Evolutionary conservation across 2,888 invertebrate genomes (phyloP).

Genomic region (Nemapogon koenigi): DNA sequence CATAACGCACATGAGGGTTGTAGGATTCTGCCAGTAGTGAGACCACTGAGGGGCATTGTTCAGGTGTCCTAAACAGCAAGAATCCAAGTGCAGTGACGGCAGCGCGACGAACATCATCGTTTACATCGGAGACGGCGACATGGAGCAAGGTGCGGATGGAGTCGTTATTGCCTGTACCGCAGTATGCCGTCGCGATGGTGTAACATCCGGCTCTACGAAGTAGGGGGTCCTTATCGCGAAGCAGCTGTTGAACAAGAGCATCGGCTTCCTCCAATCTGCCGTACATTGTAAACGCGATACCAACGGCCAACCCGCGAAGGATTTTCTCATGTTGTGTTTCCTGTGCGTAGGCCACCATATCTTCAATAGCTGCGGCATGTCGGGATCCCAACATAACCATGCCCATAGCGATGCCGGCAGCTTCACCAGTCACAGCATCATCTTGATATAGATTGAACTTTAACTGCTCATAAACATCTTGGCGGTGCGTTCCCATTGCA

Average conservation of each 20-base stretch:
- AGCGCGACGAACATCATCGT: slow-evolving; percentile 97
- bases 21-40: slow-evolving; percentile 97
- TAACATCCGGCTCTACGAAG: slow-evolving; percentile 96
- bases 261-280: slow-evolving; percentile 97
- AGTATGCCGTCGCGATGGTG: slow-evolving; percentile 97
- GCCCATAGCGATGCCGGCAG: slow-evolving; percentile 99
- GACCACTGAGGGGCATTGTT: slow-evolving; percentile 97
- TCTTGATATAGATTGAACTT: slow-evolving; percentile 98
- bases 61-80: slow-evolving; percentile 94
- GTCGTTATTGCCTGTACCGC: slow-evolving; percentile 96
- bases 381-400: slow-evolving; percentile 98
- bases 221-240: slow-evolving; percentile 94
- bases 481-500: slow-evolving; percentile 96
- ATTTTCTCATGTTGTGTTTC: slow-evolving; percentile 99
- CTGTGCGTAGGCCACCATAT: slow-evolving; percentile 94
- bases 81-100: slow-evolving; percentile 99
- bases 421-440: slow-evolving; percentile 98
- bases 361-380: slow-evolving; percentile 85
- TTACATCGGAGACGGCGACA: slow-evolving; percentile 97
- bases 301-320: slow-evolving; percentile 93
- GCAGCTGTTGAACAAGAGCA: slow-evolving; percentile 86
- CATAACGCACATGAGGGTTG: slow-evolving; percentile 98
- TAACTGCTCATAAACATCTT: slow-evolving; percentile 95
- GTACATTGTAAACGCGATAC: slow-evolving; percentile 96
- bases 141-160: slow-evolving; percentile 94